Evolutionary conservation across 2,888 invertebrate species (phyloP).

Genomic region (Cosmorhoe ocellata): DNA sequence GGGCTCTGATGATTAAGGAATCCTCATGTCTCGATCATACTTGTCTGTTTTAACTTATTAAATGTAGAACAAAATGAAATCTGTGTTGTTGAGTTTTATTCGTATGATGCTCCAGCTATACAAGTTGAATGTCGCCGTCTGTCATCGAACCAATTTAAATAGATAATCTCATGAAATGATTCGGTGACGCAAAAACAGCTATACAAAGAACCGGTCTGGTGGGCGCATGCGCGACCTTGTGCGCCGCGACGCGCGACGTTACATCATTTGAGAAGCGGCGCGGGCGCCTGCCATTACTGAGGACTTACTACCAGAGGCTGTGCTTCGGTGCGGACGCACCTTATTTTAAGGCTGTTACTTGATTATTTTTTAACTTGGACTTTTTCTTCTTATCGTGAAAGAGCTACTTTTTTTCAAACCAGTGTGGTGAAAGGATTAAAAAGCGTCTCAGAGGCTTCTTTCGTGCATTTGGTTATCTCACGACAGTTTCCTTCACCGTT

Average conservation of each 20-base stretch:
- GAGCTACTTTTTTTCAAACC: too few species aligned
- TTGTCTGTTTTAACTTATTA: too few species aligned
- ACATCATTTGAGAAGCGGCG: slow-evolving; percentile 47
- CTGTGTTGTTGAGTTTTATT: not conserved
- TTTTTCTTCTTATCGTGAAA: too few species aligned
- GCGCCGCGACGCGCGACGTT: slow-evolving; percentile 44
- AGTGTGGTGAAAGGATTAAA: too few species aligned
- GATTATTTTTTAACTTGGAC: too few species aligned
- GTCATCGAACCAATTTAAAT: slow-evolving; percentile 12
- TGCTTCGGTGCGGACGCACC: slow-evolving; percentile 32
- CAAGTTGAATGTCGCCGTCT: slow-evolving; percentile 9
- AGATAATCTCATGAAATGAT: slow-evolving; percentile 18
- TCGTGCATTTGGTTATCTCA: too few species aligned
- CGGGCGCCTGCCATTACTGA: too few species aligned
- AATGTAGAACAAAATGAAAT: too few species aligned
- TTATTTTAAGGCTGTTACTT: slow-evolving; percentile 6
- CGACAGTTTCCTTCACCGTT: too few species aligned
- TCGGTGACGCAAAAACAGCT: slow-evolving; percentile 25
- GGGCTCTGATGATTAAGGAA: too few species aligned
- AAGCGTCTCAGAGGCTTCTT: too few species aligned
- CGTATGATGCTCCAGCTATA: not conserved
- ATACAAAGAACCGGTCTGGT: slow-evolving; percentile 28
- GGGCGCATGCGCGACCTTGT: slow-evolving; percentile 51
- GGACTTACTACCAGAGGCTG: slow-evolving; percentile 25
- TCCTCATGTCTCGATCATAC: too few species aligned